Evolutionary conservation across 1,140 invertebrate genomes (phyloP).

Genomic region (Augochlora pura): DNA sequence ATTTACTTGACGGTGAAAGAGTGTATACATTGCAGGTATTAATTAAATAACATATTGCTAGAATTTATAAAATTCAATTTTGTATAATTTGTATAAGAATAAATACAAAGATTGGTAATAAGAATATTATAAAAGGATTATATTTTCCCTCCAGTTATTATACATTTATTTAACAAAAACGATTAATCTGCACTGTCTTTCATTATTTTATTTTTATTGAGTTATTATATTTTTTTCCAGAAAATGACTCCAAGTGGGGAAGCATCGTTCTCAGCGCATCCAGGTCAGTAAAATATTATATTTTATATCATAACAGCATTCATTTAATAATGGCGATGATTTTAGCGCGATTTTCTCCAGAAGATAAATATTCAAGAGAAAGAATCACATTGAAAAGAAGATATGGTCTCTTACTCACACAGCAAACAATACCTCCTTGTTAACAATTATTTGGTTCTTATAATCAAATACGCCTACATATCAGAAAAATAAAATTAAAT

Average conservation of each 20-base stretch:
- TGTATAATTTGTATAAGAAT: not conserved
- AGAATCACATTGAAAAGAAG: slow-evolving; percentile 94
- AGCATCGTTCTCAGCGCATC: slow-evolving; percentile 94
- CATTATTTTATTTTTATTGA: not conserved
- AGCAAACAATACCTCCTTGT: slow-evolving; percentile 88
- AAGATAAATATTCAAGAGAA: slow-evolving; percentile 96
- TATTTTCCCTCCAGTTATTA: too few relatives aligned
- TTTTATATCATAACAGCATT: not conserved
- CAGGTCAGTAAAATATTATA: slow-evolving; percentile 81
- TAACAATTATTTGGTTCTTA: slow-evolving; percentile 69
- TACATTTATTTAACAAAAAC: not conserved
- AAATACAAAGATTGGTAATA: not conserved
- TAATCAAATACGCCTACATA: not conserved
- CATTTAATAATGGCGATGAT: slow-evolving; percentile 60
- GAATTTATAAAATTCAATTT: slow-evolving; percentile 2
- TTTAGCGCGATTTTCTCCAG: slow-evolving; percentile 95
- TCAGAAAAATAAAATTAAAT: not conserved
- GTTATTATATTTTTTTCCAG: slow-evolving; percentile 75
- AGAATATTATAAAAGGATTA: not conserved
- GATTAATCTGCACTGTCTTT: not conserved
- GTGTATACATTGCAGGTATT: slow-evolving; percentile 87
- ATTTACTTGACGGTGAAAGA: slow-evolving; percentile 83
- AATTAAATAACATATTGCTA: slow-evolving; percentile 29
- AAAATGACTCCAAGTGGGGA: slow-evolving; percentile 87
- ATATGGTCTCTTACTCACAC: slow-evolving; percentile 93